These are phyloP conservation scores for Rhinogobio ventralis DNA, from an alignment of 2,797 vertebrate species.

Conservation along the genomic window DNA sequence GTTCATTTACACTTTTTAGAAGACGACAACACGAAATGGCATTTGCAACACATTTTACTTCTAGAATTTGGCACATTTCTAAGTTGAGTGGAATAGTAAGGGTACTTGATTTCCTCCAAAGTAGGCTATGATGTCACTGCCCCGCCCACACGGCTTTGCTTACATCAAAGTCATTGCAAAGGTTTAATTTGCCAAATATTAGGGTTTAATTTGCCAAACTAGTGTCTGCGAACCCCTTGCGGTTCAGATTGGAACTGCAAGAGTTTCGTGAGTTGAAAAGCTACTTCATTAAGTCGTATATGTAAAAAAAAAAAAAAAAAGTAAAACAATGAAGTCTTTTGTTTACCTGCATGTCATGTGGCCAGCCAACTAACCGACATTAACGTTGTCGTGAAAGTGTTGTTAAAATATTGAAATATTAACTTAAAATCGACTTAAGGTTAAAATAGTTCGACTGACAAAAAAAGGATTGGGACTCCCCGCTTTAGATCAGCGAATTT, in stretches of 20 bases:
- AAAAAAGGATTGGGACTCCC: neutral
- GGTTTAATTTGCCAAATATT: neutral
- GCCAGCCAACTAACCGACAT: neutral
- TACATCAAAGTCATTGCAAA: neutral
- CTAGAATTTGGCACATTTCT: neutral
- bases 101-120: neutral
- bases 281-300: neutral
- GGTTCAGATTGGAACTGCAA: neutral
- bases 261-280: neutral
- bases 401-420: neutral
- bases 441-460: neutral
- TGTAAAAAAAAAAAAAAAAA: neutral
- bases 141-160: conserved; percentile 2
- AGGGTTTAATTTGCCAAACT: neutral
- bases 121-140: neutral
- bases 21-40: neutral
- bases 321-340: neutral
- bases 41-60: neutral
- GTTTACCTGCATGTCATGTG: neutral
- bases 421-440: neutral
- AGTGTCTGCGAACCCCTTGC: neutral
- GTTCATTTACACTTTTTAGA: neutral
- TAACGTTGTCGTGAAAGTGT: neutral
- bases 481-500: neutral
- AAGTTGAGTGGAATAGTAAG: neutral